These are phyloP conservation scores for Hephaestus fuliginosus DNA, from an alignment of 2,797 vertebrate genomes.

Conservation along the genomic window DNA sequence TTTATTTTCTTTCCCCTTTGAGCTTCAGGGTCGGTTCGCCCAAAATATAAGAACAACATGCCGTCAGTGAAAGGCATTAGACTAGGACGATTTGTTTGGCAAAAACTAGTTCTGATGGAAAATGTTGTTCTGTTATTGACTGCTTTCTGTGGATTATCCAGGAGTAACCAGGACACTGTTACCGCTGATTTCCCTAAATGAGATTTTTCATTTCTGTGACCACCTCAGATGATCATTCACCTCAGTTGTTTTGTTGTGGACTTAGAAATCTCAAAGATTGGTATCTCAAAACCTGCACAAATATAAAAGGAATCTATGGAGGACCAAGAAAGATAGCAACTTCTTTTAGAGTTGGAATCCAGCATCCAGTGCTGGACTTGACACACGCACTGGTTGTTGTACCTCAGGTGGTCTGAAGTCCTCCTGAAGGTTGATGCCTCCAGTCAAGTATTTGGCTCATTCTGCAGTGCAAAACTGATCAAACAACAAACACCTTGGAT, in stretches of 20 bases:
- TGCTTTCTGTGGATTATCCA: neutral
- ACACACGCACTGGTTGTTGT: neutral
- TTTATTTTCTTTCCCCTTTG: neutral
- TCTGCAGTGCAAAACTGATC: constrained; percentile 3
- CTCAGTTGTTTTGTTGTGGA: neutral
- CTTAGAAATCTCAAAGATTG: neutral
- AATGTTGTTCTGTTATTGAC: neutral
- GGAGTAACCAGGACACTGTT: neutral
- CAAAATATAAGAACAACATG: neutral
- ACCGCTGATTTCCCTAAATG: neutral
- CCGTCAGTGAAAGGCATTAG: neutral
- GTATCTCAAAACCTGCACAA: neutral
- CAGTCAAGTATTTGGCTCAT: neutral
- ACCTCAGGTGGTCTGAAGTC: constrained; percentile 1
- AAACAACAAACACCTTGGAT: constrained; percentile 13
- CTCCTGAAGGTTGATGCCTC: neutral
- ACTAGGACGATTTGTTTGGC: neutral
- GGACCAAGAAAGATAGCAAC: neutral
- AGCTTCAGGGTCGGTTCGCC: neutral
- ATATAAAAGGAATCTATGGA: neutral
- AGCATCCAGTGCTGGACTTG: neutral
- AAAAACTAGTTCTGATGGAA: neutral
- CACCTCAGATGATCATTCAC: neutral
- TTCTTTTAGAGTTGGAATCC: too few relatives aligned
- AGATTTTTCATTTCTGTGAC: neutral